Conservation (phyloP, 2,888 invertebrate genomes). For the Lasioglossum zephyrum region DNA sequence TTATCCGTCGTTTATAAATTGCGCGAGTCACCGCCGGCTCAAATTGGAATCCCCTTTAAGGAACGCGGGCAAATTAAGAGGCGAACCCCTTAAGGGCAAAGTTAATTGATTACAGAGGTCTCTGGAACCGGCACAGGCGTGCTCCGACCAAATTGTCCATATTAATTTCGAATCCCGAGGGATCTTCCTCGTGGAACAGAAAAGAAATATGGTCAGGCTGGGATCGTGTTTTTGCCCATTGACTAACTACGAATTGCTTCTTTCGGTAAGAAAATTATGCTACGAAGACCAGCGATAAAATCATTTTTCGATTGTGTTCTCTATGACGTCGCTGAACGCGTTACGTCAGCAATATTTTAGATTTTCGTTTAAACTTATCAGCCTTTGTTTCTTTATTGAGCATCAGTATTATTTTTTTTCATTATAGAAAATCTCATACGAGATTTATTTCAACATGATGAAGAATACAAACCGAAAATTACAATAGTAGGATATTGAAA, state of each 20-base stretch:
- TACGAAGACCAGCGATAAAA: too few relatives aligned
- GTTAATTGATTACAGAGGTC: constrained; percentile 17
- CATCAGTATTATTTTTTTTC: not conserved
- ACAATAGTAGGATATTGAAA: too few relatives aligned
- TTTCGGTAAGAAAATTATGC: too few relatives aligned
- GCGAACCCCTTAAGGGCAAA: not conserved
- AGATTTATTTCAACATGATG: too few relatives aligned
- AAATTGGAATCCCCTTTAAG: constrained; percentile 3
- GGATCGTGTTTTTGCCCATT: not conserved
- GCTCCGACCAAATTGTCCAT: not conserved
- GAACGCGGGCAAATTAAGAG: constrained; percentile 17
- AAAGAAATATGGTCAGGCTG: not conserved
- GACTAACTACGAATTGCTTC: not conserved
- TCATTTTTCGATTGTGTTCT: not conserved
- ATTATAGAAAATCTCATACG: too few relatives aligned
- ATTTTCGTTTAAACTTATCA: too few relatives aligned
- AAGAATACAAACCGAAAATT: too few relatives aligned
- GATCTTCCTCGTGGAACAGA: not conserved
- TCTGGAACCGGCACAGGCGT: not conserved
- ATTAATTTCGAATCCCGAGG: constrained; percentile 10
- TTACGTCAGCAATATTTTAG: too few relatives aligned
- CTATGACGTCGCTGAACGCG: too few relatives aligned
- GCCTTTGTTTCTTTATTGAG: too few relatives aligned
- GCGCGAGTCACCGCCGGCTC: not conserved
- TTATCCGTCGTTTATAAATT: constrained; percentile 26